Conservation (phyloP, 2,888 invertebrate genomes). For the Coelinius sp. region DNA sequence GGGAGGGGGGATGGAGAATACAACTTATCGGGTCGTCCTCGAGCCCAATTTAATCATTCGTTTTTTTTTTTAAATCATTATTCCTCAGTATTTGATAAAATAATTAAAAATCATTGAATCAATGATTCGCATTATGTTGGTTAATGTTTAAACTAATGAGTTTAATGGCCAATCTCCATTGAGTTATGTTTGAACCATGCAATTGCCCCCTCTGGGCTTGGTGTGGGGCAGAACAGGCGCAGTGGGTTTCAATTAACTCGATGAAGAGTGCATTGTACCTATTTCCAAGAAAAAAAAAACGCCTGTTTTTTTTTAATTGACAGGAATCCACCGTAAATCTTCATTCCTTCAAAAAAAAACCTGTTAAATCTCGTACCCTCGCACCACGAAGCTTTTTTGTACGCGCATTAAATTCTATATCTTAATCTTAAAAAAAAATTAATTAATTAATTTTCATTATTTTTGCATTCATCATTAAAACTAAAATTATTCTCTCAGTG, state of each 20-base stretch:
- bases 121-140: constrained; percentile 37
- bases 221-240: constrained; percentile 29
- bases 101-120: constrained; percentile 27
- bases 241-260: constrained; percentile 63
- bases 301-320: constrained; percentile 42
- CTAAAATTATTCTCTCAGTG: neutral
- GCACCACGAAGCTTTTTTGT: constrained; percentile 22
- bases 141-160: constrained; percentile 44
- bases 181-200: constrained; percentile 54
- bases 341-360: neutral
- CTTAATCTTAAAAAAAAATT: neutral
- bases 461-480: neutral
- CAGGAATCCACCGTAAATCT: constrained; percentile 32
- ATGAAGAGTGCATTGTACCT: constrained; percentile 64
- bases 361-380: neutral
- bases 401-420: neutral
- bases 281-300: constrained; percentile 17
- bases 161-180: constrained; percentile 65
- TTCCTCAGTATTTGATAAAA: constrained; percentile 25
- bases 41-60: constrained; percentile 67
- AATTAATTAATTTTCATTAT: neutral
- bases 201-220: neutral
- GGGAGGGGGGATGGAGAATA: no score
- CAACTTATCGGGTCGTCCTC: constrained; percentile 63
- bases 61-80: constrained; percentile 6